Evolutionary conservation across 2,797 vertebrate genomes (phyloP).

Genomic region (Microcaecilia unicolor): DNA sequence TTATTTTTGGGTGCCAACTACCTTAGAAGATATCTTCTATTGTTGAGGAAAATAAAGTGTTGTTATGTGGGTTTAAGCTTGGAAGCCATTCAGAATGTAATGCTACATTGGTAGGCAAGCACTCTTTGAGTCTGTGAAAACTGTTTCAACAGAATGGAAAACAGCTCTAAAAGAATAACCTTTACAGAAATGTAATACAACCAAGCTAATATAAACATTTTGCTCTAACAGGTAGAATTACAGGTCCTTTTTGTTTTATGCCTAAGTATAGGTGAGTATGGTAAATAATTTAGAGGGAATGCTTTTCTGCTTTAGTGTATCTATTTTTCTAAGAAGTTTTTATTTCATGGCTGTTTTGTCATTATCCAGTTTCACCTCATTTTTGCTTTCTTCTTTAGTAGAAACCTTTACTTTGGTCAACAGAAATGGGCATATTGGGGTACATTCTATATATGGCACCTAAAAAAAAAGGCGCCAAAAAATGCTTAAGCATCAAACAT

Average conservation of each 20-base stretch:
- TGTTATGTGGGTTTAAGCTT: conserved; percentile 12
- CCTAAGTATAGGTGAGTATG: conserved; percentile 13
- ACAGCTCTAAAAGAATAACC: conserved; percentile 20
- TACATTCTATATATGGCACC: background rate
- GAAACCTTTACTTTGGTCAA: background rate
- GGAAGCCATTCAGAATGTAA: conserved; percentile 22
- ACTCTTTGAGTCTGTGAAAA: conserved; percentile 14
- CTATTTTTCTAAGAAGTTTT: conserved; percentile 8
- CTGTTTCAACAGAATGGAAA: conserved; percentile 23
- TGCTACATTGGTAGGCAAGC: conserved; percentile 18
- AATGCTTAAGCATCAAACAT: background rate
- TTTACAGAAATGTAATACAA: conserved; percentile 42
- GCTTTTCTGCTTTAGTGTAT: conserved; percentile 13
- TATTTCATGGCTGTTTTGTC: conserved; percentile 6
- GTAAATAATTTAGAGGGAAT: background rate
- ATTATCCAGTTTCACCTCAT: background rate
- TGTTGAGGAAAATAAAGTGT: conserved; percentile 9
- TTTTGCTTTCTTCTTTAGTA: background rate
- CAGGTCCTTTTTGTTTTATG: conserved; percentile 11
- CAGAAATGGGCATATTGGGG: background rate
- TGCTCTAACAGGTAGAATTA: conserved; percentile 26
- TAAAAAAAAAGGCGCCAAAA: background rate
- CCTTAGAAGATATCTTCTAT: conserved; percentile 6
- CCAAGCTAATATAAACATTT: conserved; percentile 26
- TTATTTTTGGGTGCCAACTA: conserved; percentile 12